These are phyloP conservation scores for Moxostoma hubbsi DNA, from an alignment of 2,797 vertebrate genomes.

Conservation along the genomic window DNA sequence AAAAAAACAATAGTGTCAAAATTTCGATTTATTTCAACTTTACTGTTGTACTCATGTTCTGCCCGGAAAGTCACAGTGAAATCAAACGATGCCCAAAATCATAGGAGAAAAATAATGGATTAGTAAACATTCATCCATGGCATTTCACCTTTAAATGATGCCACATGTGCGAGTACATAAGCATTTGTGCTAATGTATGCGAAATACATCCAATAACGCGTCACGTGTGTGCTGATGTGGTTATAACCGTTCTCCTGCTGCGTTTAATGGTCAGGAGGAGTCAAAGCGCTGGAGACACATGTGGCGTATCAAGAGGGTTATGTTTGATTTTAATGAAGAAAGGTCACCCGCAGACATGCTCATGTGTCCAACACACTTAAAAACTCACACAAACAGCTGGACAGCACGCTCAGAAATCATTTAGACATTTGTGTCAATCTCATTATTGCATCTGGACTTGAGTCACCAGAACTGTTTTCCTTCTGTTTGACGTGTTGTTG, in stretches of 20 bases:
- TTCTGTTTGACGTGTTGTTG: conserved; percentile 2
- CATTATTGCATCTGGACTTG: neutral
- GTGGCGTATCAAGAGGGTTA: neutral
- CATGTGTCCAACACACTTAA: conserved; percentile 3
- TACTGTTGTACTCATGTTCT: no score
- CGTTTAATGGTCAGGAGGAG: no score
- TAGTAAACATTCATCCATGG: no score
- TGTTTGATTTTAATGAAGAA: conserved; percentile 15
- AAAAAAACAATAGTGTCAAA: no score
- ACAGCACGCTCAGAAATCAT: neutral
- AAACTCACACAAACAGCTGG: neutral
- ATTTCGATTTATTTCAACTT: no score
- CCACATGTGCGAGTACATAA: no score
- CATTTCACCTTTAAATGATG: no score
- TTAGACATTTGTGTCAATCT: neutral
- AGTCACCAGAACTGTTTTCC: conserved; percentile 7
- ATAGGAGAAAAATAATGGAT: no score
- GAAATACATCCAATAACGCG: neutral
- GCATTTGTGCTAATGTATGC: no score
- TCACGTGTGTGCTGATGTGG: neutral
- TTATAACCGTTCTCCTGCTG: neutral
- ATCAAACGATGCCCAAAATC: no score
- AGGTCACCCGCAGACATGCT: neutral
- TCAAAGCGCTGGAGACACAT: neutral
- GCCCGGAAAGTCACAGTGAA: no score